Conservation (phyloP, 2,797 vertebrate species). For the Cossypha polioptera region DNA sequence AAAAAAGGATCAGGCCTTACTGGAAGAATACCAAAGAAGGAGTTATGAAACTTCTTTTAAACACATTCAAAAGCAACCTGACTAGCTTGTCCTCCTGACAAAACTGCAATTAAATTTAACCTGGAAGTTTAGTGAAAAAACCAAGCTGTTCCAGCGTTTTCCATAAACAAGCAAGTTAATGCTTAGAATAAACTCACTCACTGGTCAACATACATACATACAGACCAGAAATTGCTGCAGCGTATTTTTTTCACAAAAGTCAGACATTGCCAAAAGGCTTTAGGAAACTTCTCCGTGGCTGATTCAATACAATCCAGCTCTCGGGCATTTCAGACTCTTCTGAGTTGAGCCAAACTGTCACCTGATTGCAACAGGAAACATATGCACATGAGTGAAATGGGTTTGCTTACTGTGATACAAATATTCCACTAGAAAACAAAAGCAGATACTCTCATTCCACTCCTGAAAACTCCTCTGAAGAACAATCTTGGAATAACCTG, state of each 20-base stretch:
- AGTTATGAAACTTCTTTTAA: not conserved
- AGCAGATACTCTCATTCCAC: not conserved
- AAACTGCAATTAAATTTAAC: not conserved
- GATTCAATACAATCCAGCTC: not conserved
- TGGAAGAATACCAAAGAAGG: constrained; percentile 18
- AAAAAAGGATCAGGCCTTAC: not conserved
- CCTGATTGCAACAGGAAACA: not conserved
- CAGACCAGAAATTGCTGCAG: not conserved
- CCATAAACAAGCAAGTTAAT: not conserved
- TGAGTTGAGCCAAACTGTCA: not conserved
- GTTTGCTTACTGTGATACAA: not conserved
- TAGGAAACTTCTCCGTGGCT: not conserved
- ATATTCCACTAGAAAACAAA: not conserved
- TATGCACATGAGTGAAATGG: fast-evolving
- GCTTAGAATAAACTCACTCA: not conserved
- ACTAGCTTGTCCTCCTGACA: not conserved
- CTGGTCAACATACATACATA: not conserved
- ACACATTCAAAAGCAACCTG: not conserved
- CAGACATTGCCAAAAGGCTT: not conserved
- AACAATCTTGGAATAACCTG: not conserved
- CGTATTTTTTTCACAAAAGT: not conserved
- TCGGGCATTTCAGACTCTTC: not conserved
- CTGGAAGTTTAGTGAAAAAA: not conserved
- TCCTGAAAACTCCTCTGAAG: not conserved
- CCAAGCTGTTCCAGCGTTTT: not conserved